Base-by-base conservation (phyloP, 2,888 invertebrate genomes). In the Caenorhabditis virilis region DNA sequence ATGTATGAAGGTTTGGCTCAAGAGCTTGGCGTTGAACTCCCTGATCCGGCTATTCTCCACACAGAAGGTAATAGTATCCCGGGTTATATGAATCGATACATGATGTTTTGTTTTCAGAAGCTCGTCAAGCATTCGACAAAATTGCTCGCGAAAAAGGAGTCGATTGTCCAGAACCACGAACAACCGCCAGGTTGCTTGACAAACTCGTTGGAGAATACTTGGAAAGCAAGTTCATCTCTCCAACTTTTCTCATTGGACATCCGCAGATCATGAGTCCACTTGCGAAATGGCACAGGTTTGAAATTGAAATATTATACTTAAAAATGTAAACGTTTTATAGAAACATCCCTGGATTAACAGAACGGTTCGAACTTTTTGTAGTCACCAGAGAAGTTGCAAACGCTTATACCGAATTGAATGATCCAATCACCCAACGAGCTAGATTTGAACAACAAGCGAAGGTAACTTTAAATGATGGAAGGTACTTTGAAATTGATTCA, bases 401-500 rank as follows among this genome's bases (percentile, higher is more conserved):
- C 86, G 97, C 98, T 0, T 99, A 99, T 85, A 99, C 98, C 0
- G 98, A 99, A 86, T 89, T 99, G 83, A 99, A 99, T 83, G 98
- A 99, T 86, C 97, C 98, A 0, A 87, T 90, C 3, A 91, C 92
- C 5, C 98, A 99, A 84, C 87, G 95, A 60, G 90, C 93, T 81
- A 88, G 95, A 62, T 99, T 98, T 84, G 92, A 91, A 79, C 91
- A 95, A 82, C 98, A 99, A 86, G 93, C 95, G 0, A 91, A 90
- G n/a, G n/a, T n/a, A n/a, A n/a, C n/a, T n/a, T n/a, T n/a, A n/a
- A n/a, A n/a, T n/a, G n/a, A n/a, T n/a, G n/a, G n/a, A n/a, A n/a
- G n/a, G n/a, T n/a, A n/a, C n/a, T n/a, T n/a, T n/a, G n/a, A n/a
- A n/a, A n/a, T n/a, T n/a, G n/a, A n/a, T n/a, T n/a, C n/a, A n/a